Evolutionary conservation across 2,888 invertebrate genomes (phyloP).

Genomic region (Caenorhabditis japonica): DNA sequence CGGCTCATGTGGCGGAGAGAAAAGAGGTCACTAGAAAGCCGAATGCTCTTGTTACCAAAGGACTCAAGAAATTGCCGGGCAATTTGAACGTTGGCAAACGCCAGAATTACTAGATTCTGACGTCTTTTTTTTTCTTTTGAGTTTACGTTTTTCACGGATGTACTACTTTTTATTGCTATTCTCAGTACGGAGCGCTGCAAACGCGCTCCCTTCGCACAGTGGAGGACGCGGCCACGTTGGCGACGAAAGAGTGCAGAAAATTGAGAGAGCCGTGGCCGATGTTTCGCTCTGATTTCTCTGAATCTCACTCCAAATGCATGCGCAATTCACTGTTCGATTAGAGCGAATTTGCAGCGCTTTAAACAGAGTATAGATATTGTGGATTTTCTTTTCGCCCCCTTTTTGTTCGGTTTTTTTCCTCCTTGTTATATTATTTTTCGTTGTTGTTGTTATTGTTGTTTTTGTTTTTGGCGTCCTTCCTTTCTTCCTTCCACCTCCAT

Average conservation of each 20-base stretch:
- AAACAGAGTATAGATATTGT: not conserved
- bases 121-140: too few relatives aligned
- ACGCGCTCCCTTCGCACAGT: too few relatives aligned
- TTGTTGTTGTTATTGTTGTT: conserved; percentile 19
- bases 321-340: too few relatives aligned
- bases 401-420: conserved; percentile 8
- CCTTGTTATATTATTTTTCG: not conserved
- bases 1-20: conserved; percentile 54
- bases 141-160: not conserved
- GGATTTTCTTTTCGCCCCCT: not conserved
- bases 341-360: too few relatives aligned
- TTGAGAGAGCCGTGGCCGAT: too few relatives aligned
- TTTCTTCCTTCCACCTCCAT: too few relatives aligned
- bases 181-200: too few relatives aligned
- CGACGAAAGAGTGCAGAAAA: too few relatives aligned
- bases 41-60: conserved; percentile 54
- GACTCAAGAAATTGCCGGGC: conserved; percentile 59
- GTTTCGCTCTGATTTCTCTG: too few relatives aligned
- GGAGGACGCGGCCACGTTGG: too few relatives aligned
- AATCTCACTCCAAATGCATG: too few relatives aligned
- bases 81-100: conserved; percentile 58
- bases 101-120: conserved; percentile 35
- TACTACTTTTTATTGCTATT: not conserved
- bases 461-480: too few relatives aligned
- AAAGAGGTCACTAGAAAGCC: conserved; percentile 48